Conservation (phyloP, 1,140 invertebrate species). For the Drosophila lacteicornis region DNA sequence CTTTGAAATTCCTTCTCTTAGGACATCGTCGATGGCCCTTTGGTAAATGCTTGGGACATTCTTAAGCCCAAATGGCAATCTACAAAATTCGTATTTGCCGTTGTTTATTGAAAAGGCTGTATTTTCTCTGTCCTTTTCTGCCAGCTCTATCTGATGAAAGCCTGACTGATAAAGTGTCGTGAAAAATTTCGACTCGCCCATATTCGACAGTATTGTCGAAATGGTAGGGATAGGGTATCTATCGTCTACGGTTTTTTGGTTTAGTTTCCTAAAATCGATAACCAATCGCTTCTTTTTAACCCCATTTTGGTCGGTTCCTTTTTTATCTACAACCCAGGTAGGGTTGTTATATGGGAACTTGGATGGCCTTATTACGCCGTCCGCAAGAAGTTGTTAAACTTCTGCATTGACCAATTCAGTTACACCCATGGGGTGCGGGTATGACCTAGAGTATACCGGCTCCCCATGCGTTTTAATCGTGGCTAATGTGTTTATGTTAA, state of each 20-base stretch:
- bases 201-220: not conserved
- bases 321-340: not conserved
- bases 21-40: too few relatives aligned
- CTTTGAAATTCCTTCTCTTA: too few relatives aligned
- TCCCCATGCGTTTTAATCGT: too few relatives aligned
- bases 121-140: not conserved
- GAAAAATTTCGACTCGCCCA: not conserved
- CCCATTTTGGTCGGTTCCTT: not conserved
- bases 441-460: too few relatives aligned
- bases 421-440: too few relatives aligned
- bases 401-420: too few relatives aligned
- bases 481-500: too few relatives aligned
- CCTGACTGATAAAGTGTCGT: not conserved
- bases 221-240: not conserved
- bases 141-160: too few relatives aligned
- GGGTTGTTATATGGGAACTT: too few relatives aligned
- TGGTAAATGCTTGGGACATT: too few relatives aligned
- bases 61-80: not conserved
- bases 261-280: not conserved
- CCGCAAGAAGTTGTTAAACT: too few relatives aligned
- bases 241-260: not conserved
- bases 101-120: not conserved
- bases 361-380: too few relatives aligned
- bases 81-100: not conserved
- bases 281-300: not conserved